Percentiles rank a stretch among this genome's conserved stretches.
phyloP scores from a whole-genome alignment of 2,888 invertebrate species.

The Dasysyrphus albostriatus region DNA sequence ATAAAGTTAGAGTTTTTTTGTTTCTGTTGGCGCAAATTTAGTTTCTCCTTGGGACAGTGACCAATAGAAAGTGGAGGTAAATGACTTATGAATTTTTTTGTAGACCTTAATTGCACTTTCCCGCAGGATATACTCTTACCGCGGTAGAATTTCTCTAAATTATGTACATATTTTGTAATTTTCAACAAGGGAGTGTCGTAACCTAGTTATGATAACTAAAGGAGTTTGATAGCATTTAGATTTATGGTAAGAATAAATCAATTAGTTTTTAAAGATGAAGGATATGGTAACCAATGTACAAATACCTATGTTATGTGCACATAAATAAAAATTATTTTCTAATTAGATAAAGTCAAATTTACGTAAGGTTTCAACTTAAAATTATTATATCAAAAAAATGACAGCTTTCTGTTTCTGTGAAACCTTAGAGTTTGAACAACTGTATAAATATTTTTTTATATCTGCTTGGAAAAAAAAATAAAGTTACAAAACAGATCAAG shows the following conservation, averaged over 20 bases:
- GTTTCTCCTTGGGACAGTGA: slow-evolving; percentile 39
- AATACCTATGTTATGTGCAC: too few species aligned
- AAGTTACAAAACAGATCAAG: too few species aligned
- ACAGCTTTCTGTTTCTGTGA: too few species aligned
- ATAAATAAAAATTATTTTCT: too few species aligned
- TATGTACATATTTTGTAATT: slow-evolving; percentile 1
- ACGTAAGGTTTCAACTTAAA: too few species aligned
- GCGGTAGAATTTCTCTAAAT: slow-evolving; percentile 19
- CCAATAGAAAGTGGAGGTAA: slow-evolving; percentile 44
- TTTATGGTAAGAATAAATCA: not conserved
- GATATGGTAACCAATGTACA: not conserved
- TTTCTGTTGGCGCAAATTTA: slow-evolving; percentile 27
- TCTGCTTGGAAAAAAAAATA: too few species aligned
- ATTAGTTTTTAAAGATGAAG: not conserved
- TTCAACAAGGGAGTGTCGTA: not conserved
- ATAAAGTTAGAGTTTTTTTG: slow-evolving; percentile 38
- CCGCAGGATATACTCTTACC: slow-evolving; percentile 7
- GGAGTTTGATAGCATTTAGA: not conserved
- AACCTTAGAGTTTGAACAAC: too few species aligned
- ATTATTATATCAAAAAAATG: too few species aligned
- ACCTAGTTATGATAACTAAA: slow-evolving; percentile 11
- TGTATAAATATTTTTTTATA: too few species aligned
- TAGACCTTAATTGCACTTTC: slow-evolving; percentile 35
- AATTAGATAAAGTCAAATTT: too few species aligned
- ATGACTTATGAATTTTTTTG: slow-evolving; percentile 6